Evolutionary conservation across 2,888 invertebrate species (phyloP).

Genomic region (Eupithecia vulgata): DNA sequence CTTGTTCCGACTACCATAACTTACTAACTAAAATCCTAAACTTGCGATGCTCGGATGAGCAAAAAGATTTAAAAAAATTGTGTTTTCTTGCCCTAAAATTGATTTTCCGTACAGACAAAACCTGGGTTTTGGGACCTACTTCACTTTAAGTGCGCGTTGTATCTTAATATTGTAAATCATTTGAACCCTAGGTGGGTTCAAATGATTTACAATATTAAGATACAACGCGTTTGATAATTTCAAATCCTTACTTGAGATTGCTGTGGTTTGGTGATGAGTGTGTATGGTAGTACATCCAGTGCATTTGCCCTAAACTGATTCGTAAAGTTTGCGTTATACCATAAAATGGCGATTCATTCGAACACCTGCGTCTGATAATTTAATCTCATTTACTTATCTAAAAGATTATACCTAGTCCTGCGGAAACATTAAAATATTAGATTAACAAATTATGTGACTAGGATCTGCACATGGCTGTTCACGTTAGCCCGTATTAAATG

Average conservation of each 20-base stretch:
- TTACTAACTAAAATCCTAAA: too few species aligned
- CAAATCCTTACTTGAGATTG: neutral
- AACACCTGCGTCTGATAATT: neutral
- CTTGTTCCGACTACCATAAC: too few species aligned
- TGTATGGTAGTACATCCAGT: too few species aligned
- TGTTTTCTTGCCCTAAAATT: too few species aligned
- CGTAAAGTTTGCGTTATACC: neutral
- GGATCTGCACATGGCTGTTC: neutral
- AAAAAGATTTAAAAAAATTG: too few species aligned
- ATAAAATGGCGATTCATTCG: neutral
- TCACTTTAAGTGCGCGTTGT: neutral
- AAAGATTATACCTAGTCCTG: neutral
- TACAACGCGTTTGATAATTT: neutral
- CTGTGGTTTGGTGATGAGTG: too few species aligned
- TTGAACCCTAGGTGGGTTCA: too few species aligned
- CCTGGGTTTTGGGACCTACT: too few species aligned
- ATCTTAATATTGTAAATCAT: neutral
- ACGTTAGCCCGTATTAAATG: neutral
- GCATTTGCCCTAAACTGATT: constrained; percentile 22
- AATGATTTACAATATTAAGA: too few species aligned
- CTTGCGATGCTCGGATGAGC: too few species aligned
- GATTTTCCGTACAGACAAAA: too few species aligned
- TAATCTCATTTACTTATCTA: constrained; percentile 1
- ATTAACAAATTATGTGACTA: neutral
- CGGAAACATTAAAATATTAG: neutral